Evolutionary conservation across 1,140 invertebrate species (phyloP).

Genomic region (Berghia stephanieae): DNA sequence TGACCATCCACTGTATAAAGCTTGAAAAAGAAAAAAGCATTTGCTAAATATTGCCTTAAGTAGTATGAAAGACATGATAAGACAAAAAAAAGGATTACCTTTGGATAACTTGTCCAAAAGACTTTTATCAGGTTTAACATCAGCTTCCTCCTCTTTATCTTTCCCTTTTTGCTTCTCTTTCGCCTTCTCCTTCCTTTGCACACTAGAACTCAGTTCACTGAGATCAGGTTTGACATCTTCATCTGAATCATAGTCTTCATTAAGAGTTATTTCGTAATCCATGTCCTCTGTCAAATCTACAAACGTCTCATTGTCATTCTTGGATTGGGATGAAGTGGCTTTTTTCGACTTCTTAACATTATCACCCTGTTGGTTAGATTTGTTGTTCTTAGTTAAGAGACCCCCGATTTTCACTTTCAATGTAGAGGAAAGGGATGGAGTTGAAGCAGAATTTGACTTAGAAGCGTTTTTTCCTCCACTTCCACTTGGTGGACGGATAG

Average conservation of each 20-base stretch:
- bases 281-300: slow-evolving; percentile 21
- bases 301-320: background rate
- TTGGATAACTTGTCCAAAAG: background rate
- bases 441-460: background rate
- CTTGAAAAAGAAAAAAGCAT: background rate
- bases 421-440: slow-evolving; percentile 20
- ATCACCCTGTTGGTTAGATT: too few species aligned
- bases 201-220: background rate
- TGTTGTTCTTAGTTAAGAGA: background rate
- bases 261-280: slow-evolving; percentile 8
- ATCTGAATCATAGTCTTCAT: too few species aligned
- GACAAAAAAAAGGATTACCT: background rate
- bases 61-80: background rate
- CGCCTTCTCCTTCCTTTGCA: background rate
- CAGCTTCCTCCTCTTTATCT: background rate
- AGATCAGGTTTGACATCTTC: slow-evolving; percentile 36
- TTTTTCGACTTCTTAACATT: too few species aligned
- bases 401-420: background rate
- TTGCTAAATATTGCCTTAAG: background rate
- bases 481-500: background rate
- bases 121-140: background rate
- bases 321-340: background rate
- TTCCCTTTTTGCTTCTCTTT: background rate
- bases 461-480: background rate
- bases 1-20: background rate